phyloP scores from a whole-genome alignment of 2,113 vertebrate genomes.

The Glaucomys volans region DNA sequence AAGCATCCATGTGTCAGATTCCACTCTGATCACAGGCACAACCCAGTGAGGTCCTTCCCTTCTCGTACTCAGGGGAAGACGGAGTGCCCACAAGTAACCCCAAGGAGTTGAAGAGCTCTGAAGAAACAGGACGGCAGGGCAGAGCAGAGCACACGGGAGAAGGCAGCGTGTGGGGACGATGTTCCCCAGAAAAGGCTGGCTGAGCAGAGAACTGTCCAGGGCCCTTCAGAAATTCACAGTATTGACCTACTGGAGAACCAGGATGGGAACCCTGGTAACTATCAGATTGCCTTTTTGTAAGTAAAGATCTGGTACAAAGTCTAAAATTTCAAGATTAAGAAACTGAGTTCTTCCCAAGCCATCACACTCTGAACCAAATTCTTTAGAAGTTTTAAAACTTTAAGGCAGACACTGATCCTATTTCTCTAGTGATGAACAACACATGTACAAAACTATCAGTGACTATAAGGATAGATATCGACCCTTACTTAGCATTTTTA shows the following conservation, averaged over 20 bases:
- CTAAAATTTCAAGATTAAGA: slow-evolving; percentile 29
- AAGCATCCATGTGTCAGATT: not conserved
- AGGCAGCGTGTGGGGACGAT: not conserved
- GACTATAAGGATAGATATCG: not conserved
- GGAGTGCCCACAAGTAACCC: not conserved
- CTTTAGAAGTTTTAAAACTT: slow-evolving; percentile 9
- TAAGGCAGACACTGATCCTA: not conserved
- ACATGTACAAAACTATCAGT: not conserved
- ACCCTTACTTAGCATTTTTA: not conserved
- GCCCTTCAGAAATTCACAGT: not conserved
- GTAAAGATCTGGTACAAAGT: slow-evolving; percentile 27
- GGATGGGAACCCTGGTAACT: not conserved
- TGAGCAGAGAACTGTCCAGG: not conserved
- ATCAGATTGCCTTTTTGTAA: not conserved
- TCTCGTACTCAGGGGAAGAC: not conserved
- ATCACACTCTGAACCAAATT: slow-evolving; percentile 1
- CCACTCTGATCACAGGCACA: not conserved
- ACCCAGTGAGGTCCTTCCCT: not conserved
- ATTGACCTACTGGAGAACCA: not conserved
- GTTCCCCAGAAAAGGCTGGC: too few species aligned
- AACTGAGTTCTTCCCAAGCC: not conserved
- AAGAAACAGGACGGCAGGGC: not conserved
- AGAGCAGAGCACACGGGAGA: not conserved
- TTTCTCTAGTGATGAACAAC: not conserved
- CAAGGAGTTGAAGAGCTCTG: not conserved